These are phyloP conservation scores for Sandelia bainsii DNA, from an alignment of 2,797 vertebrate genomes.

Conservation along the genomic window DNA sequence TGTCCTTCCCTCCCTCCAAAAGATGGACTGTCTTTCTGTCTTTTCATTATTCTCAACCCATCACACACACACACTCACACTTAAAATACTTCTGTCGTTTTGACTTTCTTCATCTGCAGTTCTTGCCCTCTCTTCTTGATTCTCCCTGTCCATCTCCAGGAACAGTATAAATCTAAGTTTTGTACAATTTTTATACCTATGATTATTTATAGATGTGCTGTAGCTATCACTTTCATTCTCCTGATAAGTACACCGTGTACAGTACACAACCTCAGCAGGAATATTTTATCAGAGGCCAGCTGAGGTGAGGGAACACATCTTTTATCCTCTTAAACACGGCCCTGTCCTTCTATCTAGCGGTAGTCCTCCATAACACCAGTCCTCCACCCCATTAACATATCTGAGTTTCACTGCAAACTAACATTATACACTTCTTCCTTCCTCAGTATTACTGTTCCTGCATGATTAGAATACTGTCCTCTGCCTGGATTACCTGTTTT, in stretches of 20 bases:
- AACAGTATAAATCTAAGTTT: constrained; percentile 60
- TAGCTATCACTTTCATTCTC: constrained; percentile 58
- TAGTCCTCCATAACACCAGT: neutral
- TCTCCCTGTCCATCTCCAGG: constrained; percentile 50
- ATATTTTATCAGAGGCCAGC: constrained; percentile 59
- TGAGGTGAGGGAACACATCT: constrained; percentile 43
- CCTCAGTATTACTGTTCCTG: neutral
- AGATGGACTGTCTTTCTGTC: constrained; percentile 53
- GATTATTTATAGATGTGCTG: constrained; percentile 67
- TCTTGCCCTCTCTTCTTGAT: constrained; percentile 31
- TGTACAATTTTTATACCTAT: constrained; percentile 46
- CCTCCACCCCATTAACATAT: neutral
- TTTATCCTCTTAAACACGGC: constrained; percentile 30
- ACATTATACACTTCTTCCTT: neutral
- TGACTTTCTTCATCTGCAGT: constrained; percentile 63
- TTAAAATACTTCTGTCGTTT: constrained; percentile 39
- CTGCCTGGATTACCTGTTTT: constrained; percentile 1
- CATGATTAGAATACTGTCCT: neutral
- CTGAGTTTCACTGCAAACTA: neutral
- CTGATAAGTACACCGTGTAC: constrained; percentile 61
- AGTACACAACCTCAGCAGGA: constrained; percentile 58
- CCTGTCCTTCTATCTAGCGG: constrained; percentile 1
- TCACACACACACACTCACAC: constrained; percentile 25
- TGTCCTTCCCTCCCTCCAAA: constrained; percentile 28
- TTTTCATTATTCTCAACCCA: constrained; percentile 19